Base-by-base conservation (phyloP, 2,888 invertebrate genomes). In the Pyrrhosoma nymphula region DNA sequence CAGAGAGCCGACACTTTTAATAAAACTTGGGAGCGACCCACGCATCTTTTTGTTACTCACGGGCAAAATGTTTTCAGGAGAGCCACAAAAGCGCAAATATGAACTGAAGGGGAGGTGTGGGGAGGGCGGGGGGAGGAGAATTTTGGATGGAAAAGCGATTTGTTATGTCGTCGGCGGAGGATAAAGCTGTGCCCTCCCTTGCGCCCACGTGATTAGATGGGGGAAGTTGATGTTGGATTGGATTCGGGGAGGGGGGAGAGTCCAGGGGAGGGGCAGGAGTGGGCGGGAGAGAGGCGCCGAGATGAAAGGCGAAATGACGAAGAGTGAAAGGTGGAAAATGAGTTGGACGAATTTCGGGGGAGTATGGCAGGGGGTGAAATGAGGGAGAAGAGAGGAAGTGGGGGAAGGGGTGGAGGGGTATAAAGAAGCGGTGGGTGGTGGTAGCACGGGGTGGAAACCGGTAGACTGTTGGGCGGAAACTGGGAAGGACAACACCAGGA, bases 251-350 rank as follows among this genome's bases (percentile, higher is more conserved):
- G 69, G 18, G 69, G 18, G 69, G 26, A 69, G 69, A 69, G 30
- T 10, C 10, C 30, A 10, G 35, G 35, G 35, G 16, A 16, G 35
- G 14, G 82, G 35, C 10, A 14, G 4, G 35, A 35, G 82, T 3
- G 82, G 14, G 82, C 35, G 30, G 35, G 26, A 35, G 75, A 75
- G 12, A 16, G 82, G 35, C 20, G 60, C 16, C 16, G 60, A n/a
- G 82, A 35, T 14, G 30, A 35, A 23, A n/a, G 69, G 82, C 30
- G 35, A 26, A 82, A 82, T 82, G 82, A 35, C 82, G 82, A 18
- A 82, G 82, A 82, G 82, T 82, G 82, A 35, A 82, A 35, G 82
- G 82, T 82, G 82, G 82, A 82, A 82, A 82, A 82, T 82, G 35
- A 82, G 82, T 82, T 14, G 82, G 82, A 82, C 82, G 82, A 35